phyloP scores from a whole-genome alignment of 2,797 vertebrate species.

The Crocidura indochinensis region DNA sequence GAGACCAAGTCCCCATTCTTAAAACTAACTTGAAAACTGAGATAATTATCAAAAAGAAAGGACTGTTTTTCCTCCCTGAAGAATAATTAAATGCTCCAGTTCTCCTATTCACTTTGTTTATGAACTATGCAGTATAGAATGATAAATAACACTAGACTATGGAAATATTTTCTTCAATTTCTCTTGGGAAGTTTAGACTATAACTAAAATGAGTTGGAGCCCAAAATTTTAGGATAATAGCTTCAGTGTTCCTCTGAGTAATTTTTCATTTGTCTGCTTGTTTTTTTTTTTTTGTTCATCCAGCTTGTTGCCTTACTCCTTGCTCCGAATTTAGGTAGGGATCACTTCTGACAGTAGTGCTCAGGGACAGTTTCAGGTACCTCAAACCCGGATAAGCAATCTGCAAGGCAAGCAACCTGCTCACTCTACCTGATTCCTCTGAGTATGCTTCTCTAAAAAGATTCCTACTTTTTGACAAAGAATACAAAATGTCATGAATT shows the following conservation, averaged over 20 bases:
- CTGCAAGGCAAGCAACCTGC: too few species aligned
- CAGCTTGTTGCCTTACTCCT: too few species aligned
- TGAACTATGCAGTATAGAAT: slow-evolving; percentile 45
- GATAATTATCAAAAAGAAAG: slow-evolving; percentile 41
- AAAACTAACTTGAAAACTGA: slow-evolving; percentile 61
- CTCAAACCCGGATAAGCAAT: too few species aligned
- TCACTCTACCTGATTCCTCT: not conserved
- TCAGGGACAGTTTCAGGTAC: too few species aligned
- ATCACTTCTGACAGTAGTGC: too few species aligned
- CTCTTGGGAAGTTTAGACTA: slow-evolving; percentile 35
- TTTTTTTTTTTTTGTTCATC: too few species aligned
- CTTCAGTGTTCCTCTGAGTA: not conserved
- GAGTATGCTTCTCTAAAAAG: not conserved
- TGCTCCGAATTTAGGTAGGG: too few species aligned
- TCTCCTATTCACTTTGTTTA: slow-evolving; percentile 30
- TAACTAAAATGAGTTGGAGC: not conserved
- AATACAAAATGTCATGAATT: not conserved
- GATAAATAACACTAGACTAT: not conserved
- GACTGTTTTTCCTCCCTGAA: not conserved
- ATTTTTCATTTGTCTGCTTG: too few species aligned
- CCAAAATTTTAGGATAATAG: slow-evolving; percentile 17
- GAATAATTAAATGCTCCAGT: slow-evolving; percentile 36
- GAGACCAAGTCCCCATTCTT: not conserved
- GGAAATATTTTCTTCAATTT: not conserved
- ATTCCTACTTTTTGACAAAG: not conserved